Evolutionary conservation across 2,888 invertebrate genomes (phyloP), one percentile per base, ranked within the genome.

Genomic region (Meloe dianella): DNA sequence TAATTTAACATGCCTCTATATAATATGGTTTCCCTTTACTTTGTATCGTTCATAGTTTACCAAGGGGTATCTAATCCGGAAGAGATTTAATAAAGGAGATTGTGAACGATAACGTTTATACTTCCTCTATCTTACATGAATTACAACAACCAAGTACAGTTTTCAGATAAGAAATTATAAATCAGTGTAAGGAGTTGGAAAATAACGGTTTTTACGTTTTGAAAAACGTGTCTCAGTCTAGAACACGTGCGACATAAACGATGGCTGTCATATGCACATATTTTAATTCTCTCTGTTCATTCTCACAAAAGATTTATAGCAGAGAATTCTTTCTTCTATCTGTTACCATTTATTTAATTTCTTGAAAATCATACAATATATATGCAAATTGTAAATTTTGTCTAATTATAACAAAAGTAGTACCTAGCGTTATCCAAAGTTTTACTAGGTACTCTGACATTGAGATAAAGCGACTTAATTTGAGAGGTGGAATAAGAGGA

Each of bases 211-310:
- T 51, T 54, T 27, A 14, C 60, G 68, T 66, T 47, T 7, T 32
- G 10, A 1, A 32, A 67, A 70, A 74, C 75, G 73, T 75, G 75
- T 75, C 68, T 29, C 60, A 75, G 73, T 74, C 73, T 61, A 14
- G 54, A 69, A 70, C 75, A 75, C 73, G 73, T 75, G 74, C 71
- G 65, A 66, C 70, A 66, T 73, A 71, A 73, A 68, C 68, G 72
- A 73, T 69, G 71, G 72, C 67, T 71, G 71, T 73, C 72, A 69
- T 71, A 68, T 73, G 65, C 75, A 74, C 73, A 74, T 73, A 74
- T 73, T 74, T 74, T 73, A 75, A 75, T 74, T 74, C 73, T 47
- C 71, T 66, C 66, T n/a, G 32, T 8, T 27, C 32, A 10, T 32
- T 32, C 27, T 27, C 27, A 27, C 2, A 27, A 27, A 38, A 5